phyloP scores from a whole-genome alignment of 92 coral and sea anemone genomes.

The Zoanthus gigantus region DNA sequence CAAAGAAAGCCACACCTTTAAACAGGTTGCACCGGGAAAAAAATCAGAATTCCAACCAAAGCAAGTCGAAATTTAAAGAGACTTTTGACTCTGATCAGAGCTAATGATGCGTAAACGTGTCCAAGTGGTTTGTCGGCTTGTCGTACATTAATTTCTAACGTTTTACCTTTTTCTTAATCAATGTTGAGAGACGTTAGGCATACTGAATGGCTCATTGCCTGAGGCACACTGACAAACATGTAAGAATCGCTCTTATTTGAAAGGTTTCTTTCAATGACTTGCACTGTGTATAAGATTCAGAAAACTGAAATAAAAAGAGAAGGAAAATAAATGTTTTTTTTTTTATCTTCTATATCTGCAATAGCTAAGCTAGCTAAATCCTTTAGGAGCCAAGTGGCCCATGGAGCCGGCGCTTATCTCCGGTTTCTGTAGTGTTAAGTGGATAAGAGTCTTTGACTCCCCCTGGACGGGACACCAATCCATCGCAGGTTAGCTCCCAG shows the following conservation, averaged over 20 bases:
- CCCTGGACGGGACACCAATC: too few species aligned
- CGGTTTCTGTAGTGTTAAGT: too few species aligned
- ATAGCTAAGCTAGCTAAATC: too few species aligned
- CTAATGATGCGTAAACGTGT: neutral
- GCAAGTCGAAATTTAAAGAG: constrained; percentile 1
- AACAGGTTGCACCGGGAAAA: constrained; percentile 19
- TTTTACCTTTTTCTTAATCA: neutral
- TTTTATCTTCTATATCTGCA: too few species aligned
- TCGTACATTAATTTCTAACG: neutral
- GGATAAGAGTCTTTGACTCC: too few species aligned
- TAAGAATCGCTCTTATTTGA: neutral
- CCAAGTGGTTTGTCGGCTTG: neutral
- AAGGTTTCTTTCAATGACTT: neutral
- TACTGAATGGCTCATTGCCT: neutral
- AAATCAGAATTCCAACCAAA: constrained; percentile 6
- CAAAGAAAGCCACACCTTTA: constrained; percentile 35
- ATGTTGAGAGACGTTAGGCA: neutral
- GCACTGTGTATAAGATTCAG: neutral
- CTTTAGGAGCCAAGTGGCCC: too few species aligned
- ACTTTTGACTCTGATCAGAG: neutral
- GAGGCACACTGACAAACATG: neutral
- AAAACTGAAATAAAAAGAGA: neutral
- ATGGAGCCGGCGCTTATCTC: too few species aligned
- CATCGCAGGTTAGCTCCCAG: too few species aligned
- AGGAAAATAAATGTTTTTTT: too few species aligned